These are phyloP conservation scores for Thereva nobilitata DNA, from an alignment of 2,888 invertebrate species.

Conservation along the genomic window DNA sequence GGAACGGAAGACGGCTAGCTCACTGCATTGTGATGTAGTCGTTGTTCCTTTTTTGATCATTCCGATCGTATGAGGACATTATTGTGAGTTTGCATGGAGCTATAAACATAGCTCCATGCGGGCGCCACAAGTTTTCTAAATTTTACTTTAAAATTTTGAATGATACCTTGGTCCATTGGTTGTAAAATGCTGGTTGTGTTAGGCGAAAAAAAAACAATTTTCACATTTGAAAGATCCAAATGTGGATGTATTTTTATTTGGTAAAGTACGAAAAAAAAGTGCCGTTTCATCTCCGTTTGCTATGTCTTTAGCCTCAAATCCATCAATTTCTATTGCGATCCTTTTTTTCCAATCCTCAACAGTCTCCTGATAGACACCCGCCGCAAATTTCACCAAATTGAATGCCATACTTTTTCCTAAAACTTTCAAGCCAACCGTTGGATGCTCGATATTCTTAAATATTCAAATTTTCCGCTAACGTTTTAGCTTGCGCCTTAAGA, in stretches of 20 bases:
- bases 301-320: constrained; percentile 34
- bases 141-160: constrained; percentile 16
- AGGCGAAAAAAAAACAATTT: constrained; percentile 12
- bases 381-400: constrained; percentile 28
- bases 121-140: no score
- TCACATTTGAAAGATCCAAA: background rate
- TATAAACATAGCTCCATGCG: no score
- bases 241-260: constrained; percentile 44
- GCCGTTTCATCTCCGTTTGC: constrained; percentile 46
- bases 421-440: constrained; percentile 34
- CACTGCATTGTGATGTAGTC: no score
- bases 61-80: no score
- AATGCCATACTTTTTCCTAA: constrained; percentile 30
- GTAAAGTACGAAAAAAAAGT: constrained; percentile 46
- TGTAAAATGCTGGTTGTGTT: constrained; percentile 10
- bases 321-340: constrained; percentile 4
- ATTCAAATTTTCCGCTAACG: constrained; percentile 13
- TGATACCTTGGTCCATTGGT: constrained; percentile 17
- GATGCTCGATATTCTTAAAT: constrained; percentile 22
- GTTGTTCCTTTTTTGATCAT: no score
- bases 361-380: constrained; percentile 28
- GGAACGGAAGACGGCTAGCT: no score
- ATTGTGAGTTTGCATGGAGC: no score
- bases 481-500: constrained; percentile 18
- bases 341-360: constrained; percentile 21